Base-by-base conservation (phyloP, 2,888 invertebrate genomes). In the Eretmocerus hayati region DNA sequence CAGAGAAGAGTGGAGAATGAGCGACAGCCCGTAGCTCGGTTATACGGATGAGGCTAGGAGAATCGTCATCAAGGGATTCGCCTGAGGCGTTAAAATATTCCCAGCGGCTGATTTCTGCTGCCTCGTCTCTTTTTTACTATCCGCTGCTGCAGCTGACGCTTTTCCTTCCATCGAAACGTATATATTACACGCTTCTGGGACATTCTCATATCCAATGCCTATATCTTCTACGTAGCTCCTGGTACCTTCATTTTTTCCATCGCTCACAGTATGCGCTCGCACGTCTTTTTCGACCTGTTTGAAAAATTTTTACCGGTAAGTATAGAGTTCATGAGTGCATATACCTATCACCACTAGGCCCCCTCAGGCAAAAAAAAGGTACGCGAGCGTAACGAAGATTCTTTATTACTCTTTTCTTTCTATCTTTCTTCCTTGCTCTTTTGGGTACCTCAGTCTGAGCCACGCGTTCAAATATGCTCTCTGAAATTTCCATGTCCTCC, bases 31-130 rank as follows among this genome's bases (percentile, higher is more conserved):
- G n/a, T n/a, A n/a, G n/a, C n/a, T n/a, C n/a, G n/a, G n/a, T n/a
- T n/a, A n/a, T n/a, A n/a, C n/a, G n/a, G n/a, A n/a, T n/a, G n/a
- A 54, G 57, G 58, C 53, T 48, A 40, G 48, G 53, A 55, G 56
- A 62, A 61, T 62, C 58, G 60, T 64, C 62, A 60, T 62, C 61
- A 57, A 58, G 61, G 55, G 58, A 60, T 58, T 60, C 57, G 55
- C 59, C 56, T 26, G 55, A 46, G 57, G 62, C 62, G 58, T 49
- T 62, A 58, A 62, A 61, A 60, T 60, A 58, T 63, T 60, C 59
- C 57, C 54, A 53, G 50, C 58, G 57, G 58, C 60, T 62, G 60
- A 62, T 62, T 62, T 61, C 35, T 50, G 8, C 53, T 46, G 48
- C 8, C 26, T 6, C 26, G 26, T 26, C 26, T 26, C 26, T 11